Evolutionary conservation across 1,140 invertebrate species (phyloP), one percentile per base, ranked within the genome.

Genomic region (Heterodera schachtii): DNA sequence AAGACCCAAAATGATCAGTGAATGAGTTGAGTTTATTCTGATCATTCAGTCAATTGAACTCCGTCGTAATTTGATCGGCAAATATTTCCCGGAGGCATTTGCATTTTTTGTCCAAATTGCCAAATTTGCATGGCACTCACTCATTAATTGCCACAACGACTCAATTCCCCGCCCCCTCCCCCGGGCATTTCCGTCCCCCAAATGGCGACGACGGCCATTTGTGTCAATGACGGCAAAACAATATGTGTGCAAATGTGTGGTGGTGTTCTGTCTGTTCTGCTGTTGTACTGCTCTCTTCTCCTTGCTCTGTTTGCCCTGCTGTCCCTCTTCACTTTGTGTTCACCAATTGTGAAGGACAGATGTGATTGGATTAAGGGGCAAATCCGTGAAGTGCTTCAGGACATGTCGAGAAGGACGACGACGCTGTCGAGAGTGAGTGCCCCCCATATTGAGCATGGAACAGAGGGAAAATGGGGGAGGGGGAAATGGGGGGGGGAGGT

Each of bases 291-390:
- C 57, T 60, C 16, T 13, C 16, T 16, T 52, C 57, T 60, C 31
- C 31, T 1, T 31, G 31, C 31, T 60, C 7, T 60, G 57, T 60
- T 60, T 60, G 57, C 19, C 57, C 57, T 60, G 4, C 16, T 13
- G 11, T 11, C 9, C 57, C 57, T 8, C 6, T 60, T 60, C 57
- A 60, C 57, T 60, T 60, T 60, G 49, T 60, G 57, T 60, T 60
- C 57, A 60, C 4, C 49, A 8, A 11, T 11, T 52, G 49, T 60
- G 57, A 60, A 60, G 57, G 57, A 60, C 57, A 60, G 57, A 60
- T 60, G 57, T 60, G 57, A 60, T 60, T 60, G 57, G 57, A 60
- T 60, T 60, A 60, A 60, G 57, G 19, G 57, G 57, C 57, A 60
- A 60, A 60, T 60, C 57, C 57, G 57, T 60, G 57, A 60, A 60